Evolutionary conservation across 2,113 vertebrate genomes (phyloP).

Genomic region (Burhinus oedicnemus): DNA sequence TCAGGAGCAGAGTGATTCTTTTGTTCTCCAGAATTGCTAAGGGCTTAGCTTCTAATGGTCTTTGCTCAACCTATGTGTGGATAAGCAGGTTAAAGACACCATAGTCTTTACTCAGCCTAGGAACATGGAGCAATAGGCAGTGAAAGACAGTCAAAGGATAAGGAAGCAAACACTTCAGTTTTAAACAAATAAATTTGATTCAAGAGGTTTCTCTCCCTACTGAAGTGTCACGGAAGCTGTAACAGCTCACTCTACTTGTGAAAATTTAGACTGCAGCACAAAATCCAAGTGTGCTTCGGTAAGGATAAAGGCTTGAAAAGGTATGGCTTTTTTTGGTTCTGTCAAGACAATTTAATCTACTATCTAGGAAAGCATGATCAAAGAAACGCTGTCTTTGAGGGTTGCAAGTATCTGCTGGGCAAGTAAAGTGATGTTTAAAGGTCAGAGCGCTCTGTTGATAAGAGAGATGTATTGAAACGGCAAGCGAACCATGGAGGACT

Average conservation of each 20-base stretch:
- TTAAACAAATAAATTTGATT: background rate
- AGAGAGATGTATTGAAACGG: background rate
- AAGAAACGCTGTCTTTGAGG: background rate
- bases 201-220: background rate
- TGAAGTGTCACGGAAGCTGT: background rate
- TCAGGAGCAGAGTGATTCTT: background rate
- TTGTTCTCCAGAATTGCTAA: background rate
- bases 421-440: background rate
- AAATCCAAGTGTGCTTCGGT: background rate
- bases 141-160: background rate
- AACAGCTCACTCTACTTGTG: background rate
- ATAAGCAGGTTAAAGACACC: background rate
- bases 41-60: background rate
- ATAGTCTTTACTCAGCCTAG: background rate
- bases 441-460: background rate
- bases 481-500: background rate
- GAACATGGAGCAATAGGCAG: background rate
- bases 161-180: background rate
- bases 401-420: background rate
- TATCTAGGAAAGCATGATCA: background rate
- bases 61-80: background rate
- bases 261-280: background rate
- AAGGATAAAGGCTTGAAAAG: background rate
- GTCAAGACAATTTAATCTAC: background rate
- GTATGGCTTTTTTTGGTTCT: fast-evolving